Conservation (phyloP, 2,888 invertebrate genomes). For the Erynnis tages region DNA sequence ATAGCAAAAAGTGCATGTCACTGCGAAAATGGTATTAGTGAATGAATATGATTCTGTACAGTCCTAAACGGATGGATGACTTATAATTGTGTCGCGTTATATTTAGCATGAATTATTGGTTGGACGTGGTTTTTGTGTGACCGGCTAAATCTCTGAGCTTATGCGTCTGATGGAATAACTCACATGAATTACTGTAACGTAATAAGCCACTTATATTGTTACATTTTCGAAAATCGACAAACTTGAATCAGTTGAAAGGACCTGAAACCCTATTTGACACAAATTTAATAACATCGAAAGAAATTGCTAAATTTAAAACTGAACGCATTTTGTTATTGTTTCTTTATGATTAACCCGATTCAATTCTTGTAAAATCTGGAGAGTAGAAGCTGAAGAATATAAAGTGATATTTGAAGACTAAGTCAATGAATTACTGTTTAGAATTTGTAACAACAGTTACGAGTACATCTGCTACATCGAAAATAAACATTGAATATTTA, state of each 20-base stretch:
- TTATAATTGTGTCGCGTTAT: conserved; percentile 77
- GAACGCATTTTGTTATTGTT: too few relatives aligned
- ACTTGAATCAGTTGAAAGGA: neutral
- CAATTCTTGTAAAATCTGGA: too few relatives aligned
- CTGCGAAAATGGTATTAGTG: conserved; percentile 75
- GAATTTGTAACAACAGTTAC: too few relatives aligned
- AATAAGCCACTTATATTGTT: conserved; percentile 5
- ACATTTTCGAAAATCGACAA: neutral
- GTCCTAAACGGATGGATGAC: conserved; percentile 73
- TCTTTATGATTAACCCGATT: too few relatives aligned
- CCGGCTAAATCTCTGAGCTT: conserved; percentile 23
- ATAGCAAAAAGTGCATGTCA: conserved; percentile 81
- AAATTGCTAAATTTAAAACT: too few relatives aligned
- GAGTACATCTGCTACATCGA: too few relatives aligned
- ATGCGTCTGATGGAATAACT: conserved; percentile 4
- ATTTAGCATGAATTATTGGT: conserved; percentile 81
- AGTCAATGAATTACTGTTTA: too few relatives aligned
- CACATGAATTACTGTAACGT: conserved; percentile 17
- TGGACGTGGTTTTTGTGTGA: conserved; percentile 64
- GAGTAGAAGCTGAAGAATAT: too few relatives aligned
- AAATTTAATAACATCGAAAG: too few relatives aligned
- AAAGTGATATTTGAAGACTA: too few relatives aligned
- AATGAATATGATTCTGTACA: conserved; percentile 78
- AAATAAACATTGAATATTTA: too few relatives aligned
- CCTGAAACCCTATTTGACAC: too few relatives aligned